Conservation (phyloP, 2,888 invertebrate species). For the Thecophora atra region DNA sequence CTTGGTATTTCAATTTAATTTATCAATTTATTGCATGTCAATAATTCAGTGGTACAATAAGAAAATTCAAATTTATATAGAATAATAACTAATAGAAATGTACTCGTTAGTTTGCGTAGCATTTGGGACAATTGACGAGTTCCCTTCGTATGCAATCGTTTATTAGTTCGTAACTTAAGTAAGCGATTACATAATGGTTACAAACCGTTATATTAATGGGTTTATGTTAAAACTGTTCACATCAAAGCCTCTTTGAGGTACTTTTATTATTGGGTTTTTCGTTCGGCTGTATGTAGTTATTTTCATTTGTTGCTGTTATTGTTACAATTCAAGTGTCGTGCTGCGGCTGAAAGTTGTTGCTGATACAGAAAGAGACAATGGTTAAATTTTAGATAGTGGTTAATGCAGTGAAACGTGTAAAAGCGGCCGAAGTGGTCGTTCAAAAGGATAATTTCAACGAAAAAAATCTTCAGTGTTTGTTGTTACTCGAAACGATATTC, state of each 20-base stretch:
- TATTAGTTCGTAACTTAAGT: no score
- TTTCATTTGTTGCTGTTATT: slow-evolving; percentile 20
- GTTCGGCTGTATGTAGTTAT: neutral
- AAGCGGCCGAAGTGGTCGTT: slow-evolving; percentile 21
- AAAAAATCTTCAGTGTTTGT: neutral
- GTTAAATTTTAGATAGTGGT: slow-evolving; percentile 25
- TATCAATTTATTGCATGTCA: no score
- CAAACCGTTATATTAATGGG: no score
- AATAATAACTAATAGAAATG: no score
- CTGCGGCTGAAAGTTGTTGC: slow-evolving; percentile 28
- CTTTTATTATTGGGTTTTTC: slow-evolving; percentile 15
- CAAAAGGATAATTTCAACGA: neutral
- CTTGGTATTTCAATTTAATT: no score
- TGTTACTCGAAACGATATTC: neutral
- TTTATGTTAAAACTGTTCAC: neutral
- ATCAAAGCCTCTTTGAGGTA: neutral
- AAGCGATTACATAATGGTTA: no score
- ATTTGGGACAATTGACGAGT: no score
- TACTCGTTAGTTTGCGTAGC: no score
- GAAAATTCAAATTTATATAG: no score
- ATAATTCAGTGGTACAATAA: no score
- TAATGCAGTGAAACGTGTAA: slow-evolving; percentile 27
- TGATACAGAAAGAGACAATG: slow-evolving; percentile 12
- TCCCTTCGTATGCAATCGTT: no score
- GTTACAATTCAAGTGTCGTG: slow-evolving; percentile 7